Evolutionary conservation across 2,797 vertebrate species (phyloP).

Genomic region (Catostomus latipinnis): DNA sequence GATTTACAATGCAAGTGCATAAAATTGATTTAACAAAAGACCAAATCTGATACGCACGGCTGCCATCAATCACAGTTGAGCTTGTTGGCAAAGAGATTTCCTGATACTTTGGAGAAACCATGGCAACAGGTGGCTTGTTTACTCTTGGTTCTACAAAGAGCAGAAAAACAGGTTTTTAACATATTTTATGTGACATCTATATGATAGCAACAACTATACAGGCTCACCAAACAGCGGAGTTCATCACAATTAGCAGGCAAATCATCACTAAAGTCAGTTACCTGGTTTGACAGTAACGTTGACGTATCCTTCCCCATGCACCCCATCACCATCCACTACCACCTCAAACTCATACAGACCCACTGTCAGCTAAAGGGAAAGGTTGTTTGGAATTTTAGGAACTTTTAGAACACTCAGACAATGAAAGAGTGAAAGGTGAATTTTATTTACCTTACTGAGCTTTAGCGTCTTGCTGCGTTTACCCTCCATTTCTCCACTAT

Average conservation of each 20-base stretch:
- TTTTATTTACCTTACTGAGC: constrained; percentile 86
- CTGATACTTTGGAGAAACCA: constrained; percentile 92
- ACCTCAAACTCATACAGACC: constrained; percentile 96
- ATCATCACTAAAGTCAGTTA: constrained; percentile 64
- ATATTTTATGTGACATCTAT: constrained; percentile 15
- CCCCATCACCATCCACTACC: constrained; percentile 83
- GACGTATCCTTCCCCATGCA: constrained; percentile 90
- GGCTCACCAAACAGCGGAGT: not conserved
- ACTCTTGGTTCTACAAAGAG: constrained; percentile 87
- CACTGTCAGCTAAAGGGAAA: constrained; percentile 85
- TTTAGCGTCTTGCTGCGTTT: constrained; percentile 86
- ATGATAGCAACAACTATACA: not conserved
- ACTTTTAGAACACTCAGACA: not conserved
- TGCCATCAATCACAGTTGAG: constrained; percentile 97
- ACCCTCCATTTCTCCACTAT: constrained; percentile 94
- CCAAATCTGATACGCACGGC: constrained; percentile 84
- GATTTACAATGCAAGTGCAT: not conserved
- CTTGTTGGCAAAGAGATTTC: constrained; percentile 95
- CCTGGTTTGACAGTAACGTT: constrained; percentile 97
- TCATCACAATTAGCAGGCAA: not conserved
- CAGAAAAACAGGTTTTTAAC: not conserved
- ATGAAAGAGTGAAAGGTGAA: not conserved
- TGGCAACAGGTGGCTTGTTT: constrained; percentile 91
- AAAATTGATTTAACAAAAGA: not conserved
- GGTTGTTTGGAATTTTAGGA: not conserved